Evolutionary conservation across 1,140 invertebrate genomes (phyloP).

Genomic region (Trissolcus basalis): DNA sequence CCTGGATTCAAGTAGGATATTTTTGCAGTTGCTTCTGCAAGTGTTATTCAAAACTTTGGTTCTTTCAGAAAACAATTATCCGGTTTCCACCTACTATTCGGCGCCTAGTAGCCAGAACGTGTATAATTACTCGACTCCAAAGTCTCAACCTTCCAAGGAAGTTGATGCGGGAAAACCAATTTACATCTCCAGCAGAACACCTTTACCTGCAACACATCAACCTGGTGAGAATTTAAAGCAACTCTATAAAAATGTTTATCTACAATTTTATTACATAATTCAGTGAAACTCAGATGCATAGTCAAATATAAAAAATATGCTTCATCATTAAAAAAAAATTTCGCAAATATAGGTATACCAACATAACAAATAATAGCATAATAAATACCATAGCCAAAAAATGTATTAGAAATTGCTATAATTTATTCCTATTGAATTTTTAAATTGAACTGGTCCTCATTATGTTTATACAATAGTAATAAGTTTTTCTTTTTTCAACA

Average conservation of each 20-base stretch:
- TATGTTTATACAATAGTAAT: too few relatives aligned
- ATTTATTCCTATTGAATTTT: too few relatives aligned
- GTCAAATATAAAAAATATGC: too few relatives aligned
- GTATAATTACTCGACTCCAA: constrained; percentile 43
- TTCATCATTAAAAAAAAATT: too few relatives aligned
- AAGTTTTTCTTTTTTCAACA: constrained; percentile 11
- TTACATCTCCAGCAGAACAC: constrained; percentile 68
- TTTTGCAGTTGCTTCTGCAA: background rate
- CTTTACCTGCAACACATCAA: constrained; percentile 37
- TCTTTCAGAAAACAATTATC: constrained; percentile 52
- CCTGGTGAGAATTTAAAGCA: constrained; percentile 16
- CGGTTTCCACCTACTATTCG: constrained; percentile 66
- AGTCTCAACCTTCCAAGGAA: constrained; percentile 62
- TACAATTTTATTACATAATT: too few relatives aligned
- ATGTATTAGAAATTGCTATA: too few relatives aligned
- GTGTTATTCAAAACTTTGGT: background rate
- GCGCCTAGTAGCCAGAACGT: constrained; percentile 40
- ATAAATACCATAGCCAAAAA: too few relatives aligned
- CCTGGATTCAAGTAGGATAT: constrained; percentile 25
- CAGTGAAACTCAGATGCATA: too few relatives aligned
- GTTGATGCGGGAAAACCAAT: constrained; percentile 66
- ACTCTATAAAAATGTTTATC: too few relatives aligned
- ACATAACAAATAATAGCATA: too few relatives aligned
- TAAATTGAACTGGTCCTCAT: too few relatives aligned
- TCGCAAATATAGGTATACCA: too few relatives aligned